Evolutionary conservation across 1,140 invertebrate species (phyloP).

Genomic region (Samia ricini): DNA sequence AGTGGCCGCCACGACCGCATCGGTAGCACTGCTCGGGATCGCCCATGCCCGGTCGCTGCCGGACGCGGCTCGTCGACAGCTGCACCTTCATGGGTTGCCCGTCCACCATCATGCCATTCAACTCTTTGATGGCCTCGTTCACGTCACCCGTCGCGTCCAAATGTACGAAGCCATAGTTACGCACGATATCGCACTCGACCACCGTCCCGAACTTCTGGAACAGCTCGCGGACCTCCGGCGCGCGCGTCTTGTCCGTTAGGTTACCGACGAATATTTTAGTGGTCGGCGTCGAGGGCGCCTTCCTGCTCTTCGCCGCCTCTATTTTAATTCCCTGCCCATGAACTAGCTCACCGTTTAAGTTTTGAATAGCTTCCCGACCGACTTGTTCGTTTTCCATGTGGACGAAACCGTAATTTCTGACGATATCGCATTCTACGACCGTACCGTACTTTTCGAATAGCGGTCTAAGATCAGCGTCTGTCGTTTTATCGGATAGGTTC

Average conservation of each 20-base stretch:
- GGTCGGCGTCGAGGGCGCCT: constrained; percentile 89
- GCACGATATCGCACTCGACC: constrained; percentile 93
- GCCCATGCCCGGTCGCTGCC: constrained; percentile 96
- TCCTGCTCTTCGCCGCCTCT: constrained; percentile 92
- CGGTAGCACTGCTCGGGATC: constrained; percentile 96
- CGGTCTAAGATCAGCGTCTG: constrained; percentile 90
- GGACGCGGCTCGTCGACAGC: constrained; percentile 92
- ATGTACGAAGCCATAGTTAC: constrained; percentile 95
- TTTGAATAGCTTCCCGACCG: constrained; percentile 94
- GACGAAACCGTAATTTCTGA: constrained; percentile 98
- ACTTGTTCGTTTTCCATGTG: constrained; percentile 96
- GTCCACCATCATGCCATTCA: constrained; percentile 90
- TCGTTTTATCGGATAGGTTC: constrained; percentile 94
- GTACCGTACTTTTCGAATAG: constrained; percentile 97
- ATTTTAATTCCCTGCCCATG: constrained; percentile 94
- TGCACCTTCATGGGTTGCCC: constrained; percentile 94
- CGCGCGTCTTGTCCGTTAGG: constrained; percentile 92
- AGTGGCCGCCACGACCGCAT: constrained; percentile 95
- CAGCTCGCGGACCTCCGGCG: constrained; percentile 90
- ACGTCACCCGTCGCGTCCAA: constrained; percentile 89
- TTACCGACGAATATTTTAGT: constrained; percentile 95
- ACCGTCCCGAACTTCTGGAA: constrained; percentile 94
- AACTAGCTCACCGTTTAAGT: constrained; percentile 91
- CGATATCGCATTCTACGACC: constrained; percentile 97
- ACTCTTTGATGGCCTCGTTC: constrained; percentile 90